A percentile compares a stretch with the other conserved stretches of the same genome.
phyloP scores from a whole-genome alignment of 2,888 invertebrate species.

The Tenthredo scrophulariae region DNA sequence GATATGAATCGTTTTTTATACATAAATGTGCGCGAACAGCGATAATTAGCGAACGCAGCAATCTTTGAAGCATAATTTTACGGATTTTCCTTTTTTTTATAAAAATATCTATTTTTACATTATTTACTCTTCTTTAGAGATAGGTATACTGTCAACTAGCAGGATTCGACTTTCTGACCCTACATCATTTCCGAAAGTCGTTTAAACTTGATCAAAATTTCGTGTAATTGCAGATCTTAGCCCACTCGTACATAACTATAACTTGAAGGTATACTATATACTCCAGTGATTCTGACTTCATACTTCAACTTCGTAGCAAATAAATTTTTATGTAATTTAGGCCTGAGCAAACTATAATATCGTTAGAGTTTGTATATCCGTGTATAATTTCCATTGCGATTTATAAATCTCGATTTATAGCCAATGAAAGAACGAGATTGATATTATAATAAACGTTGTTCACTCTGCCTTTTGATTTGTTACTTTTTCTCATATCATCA shows the following conservation, averaged over 20 bases:
- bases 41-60: background rate
- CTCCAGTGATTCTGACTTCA: background rate
- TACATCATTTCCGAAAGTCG: background rate
- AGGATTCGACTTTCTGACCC: background rate
- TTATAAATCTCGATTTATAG: background rate
- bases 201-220: background rate
- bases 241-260: background rate
- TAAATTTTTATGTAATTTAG: background rate
- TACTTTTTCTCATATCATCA: background rate
- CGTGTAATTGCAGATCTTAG: background rate
- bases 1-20: background rate
- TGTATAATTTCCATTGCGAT: background rate
- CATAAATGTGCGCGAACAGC: background rate
- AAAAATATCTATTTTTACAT: background rate
- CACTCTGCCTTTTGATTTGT: background rate
- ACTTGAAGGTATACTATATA: too few species aligned
- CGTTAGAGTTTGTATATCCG: background rate
- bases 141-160: background rate
- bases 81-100: background rate
- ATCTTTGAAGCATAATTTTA: background rate
- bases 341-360: background rate
- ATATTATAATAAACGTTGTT: background rate
- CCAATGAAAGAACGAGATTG: background rate
- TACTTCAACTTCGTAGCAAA: background rate
- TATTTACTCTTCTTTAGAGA: background rate